Percentiles rank a stretch among this genome's conserved stretches.
Conservation (phyloP, 2,888 invertebrate species). For the Cosmorhoe ocellata region DNA sequence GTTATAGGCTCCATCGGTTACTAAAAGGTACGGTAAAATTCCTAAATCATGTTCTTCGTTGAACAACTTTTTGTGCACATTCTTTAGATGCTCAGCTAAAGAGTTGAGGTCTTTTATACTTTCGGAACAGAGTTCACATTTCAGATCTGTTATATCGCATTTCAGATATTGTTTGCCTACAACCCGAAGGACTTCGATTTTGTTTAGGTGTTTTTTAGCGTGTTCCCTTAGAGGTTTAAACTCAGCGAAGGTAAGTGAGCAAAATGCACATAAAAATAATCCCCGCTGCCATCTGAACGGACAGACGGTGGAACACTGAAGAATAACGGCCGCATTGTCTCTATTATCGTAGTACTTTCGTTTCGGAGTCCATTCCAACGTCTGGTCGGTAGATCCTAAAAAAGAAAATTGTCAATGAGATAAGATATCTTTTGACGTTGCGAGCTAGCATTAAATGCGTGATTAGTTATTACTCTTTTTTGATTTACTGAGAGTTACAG, state of each 20-base stretch:
- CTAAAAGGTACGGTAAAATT: slow-evolving; percentile 57
- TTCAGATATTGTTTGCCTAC: slow-evolving; percentile 42
- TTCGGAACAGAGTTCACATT: slow-evolving; percentile 58
- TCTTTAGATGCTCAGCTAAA: slow-evolving; percentile 57
- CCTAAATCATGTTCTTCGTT: slow-evolving; percentile 53
- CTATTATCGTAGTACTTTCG: slow-evolving; percentile 69
- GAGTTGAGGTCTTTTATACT: slow-evolving; percentile 47
- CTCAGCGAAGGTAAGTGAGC: slow-evolving; percentile 59
- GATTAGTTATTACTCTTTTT: too few relatives aligned
- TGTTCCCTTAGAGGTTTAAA: slow-evolving; percentile 58
- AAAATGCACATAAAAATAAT: slow-evolving; percentile 63
- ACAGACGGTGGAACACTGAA: slow-evolving; percentile 67
- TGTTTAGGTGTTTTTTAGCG: slow-evolving; percentile 51
- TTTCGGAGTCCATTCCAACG: slow-evolving; percentile 62
- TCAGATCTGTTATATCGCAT: slow-evolving; percentile 60
- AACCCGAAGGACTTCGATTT: slow-evolving; percentile 39
- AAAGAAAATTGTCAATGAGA: slow-evolving; percentile 61
- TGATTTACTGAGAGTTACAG: too few relatives aligned
- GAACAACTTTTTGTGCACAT: slow-evolving; percentile 55
- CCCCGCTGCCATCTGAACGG: slow-evolving; percentile 72
- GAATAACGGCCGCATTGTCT: slow-evolving; percentile 67
- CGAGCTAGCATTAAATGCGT: background rate
- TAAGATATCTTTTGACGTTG: slow-evolving; percentile 1
- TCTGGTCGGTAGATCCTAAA: slow-evolving; percentile 60
- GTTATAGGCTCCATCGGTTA: slow-evolving; percentile 44